Conservation (phyloP, 2,113 vertebrate species). For the Dromiciops gliroides region DNA sequence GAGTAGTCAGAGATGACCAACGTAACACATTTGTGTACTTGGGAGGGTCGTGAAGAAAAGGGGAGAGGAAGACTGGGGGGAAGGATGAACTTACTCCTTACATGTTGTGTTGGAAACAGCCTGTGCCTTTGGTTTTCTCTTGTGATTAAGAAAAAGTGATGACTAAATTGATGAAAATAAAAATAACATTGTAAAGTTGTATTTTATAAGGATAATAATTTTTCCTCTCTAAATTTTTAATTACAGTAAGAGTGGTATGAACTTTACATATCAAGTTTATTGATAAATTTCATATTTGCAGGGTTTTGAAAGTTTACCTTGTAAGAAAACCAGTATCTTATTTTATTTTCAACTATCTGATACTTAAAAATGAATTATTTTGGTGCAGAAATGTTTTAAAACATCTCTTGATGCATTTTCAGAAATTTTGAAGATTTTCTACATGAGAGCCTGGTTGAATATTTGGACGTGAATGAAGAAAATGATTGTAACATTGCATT, state of each 20-base stretch:
- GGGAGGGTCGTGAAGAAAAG: neutral
- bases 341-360: neutral
- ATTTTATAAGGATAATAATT: too few relatives aligned
- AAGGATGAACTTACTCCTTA: neutral
- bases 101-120: neutral
- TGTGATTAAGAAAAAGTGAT: neutral
- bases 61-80: neutral
- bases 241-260: neutral
- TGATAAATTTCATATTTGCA: neutral
- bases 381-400: neutral
- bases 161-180: neutral
- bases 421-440: slow-evolving; percentile 99
- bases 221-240: too few relatives aligned
- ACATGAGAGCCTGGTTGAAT: slow-evolving; percentile 97
- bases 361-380: neutral
- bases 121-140: neutral
- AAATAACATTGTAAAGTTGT: too few relatives aligned
- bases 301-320: neutral
- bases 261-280: neutral
- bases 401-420: slow-evolving; percentile 48
- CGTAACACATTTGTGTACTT: neutral
- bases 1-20: neutral
- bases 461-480: slow-evolving; percentile 99
- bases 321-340: neutral
- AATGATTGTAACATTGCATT: slow-evolving; percentile 98